Percentiles rank a stretch among this genome's conserved stretches.
Conservation (phyloP, 2,797 vertebrate genomes). For the Ispidina picta region DNA sequence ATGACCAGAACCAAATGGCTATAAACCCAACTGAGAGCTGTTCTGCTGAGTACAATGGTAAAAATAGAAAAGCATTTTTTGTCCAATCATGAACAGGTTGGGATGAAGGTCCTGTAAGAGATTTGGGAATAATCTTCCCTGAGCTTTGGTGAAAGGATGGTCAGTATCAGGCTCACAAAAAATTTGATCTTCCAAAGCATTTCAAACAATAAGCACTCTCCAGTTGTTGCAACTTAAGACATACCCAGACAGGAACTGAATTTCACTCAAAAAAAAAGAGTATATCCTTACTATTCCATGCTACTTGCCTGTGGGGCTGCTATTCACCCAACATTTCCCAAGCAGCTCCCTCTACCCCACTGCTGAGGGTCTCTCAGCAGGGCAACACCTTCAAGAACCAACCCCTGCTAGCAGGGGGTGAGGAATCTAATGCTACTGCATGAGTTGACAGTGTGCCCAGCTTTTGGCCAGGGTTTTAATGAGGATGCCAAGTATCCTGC, state of each 20-base stretch:
- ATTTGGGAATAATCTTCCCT: neutral
- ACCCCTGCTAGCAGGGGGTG: neutral
- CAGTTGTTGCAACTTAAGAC: neutral
- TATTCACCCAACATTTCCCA: neutral
- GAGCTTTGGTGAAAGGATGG: neutral
- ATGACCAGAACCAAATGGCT: neutral
- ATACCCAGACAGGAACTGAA: neutral
- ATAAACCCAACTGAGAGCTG: neutral
- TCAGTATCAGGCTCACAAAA: neutral
- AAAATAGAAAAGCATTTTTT: neutral
- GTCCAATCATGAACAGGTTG: neutral
- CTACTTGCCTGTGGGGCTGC: neutral
- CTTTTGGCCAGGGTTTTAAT: neutral
- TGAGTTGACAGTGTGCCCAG: neutral
- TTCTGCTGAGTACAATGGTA: neutral
- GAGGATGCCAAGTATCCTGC: neutral
- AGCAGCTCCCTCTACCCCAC: neutral
- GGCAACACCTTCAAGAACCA: neutral
- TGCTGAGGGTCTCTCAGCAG: neutral
- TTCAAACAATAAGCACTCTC: neutral
- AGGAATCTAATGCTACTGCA: neutral
- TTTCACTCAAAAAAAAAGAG: neutral
- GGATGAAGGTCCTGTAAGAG: neutral
- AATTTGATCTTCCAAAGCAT: neutral
- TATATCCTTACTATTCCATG: neutral